Evolutionary conservation across 2,113 vertebrate genomes (phyloP), one percentile per base, ranked within the genome.

Genomic region (Ornithorhynchus anatinus): DNA sequence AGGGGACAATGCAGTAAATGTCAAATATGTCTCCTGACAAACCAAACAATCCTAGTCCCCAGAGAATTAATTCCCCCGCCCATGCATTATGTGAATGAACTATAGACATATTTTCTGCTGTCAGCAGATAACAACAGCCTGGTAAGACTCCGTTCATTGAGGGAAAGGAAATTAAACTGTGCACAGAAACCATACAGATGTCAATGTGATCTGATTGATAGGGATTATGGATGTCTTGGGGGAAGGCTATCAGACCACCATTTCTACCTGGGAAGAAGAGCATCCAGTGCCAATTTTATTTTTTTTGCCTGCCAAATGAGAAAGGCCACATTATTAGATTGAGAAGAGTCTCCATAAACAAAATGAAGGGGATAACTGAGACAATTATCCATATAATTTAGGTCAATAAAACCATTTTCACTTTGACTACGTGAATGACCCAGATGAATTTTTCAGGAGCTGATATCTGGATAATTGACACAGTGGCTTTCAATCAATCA

Each of bases 1-100:
- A 88, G 86, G 78, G 86, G 88, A 83, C 80, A 86, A 86, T 72
- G 80, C 76, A 39, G 70, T 88, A 92, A 92, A 91, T 87, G 92
- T 88, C 81, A 77, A 72, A n/a, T 29, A 77, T 76, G 85, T 84
- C 85, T 91, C 86, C 75, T 83, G 82, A 82, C 81, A 91, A 92
- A 88, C 84, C 84, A 92, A 92, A 92, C 78, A 91, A 74, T 82
- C 82, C 82, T 68, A 63, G 78, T 86, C 86, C 82, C 89, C 31
- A 25, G 1, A 86, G 86, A 87, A 88, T 91, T 90, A 75, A 88
- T 84, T 88, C 88, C 80, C 62, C 63, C 79, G 69, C 81, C 50
- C 72, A 89, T 92, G 89, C 85, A 79, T 89, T 89, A 86, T 76
- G 77, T 2, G 57, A 89, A 90, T 89, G 80, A 90, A 88, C 82